Evolutionary conservation across 2,797 vertebrate genomes (phyloP).

Genomic region (Phrynocephalus forsythii): DNA sequence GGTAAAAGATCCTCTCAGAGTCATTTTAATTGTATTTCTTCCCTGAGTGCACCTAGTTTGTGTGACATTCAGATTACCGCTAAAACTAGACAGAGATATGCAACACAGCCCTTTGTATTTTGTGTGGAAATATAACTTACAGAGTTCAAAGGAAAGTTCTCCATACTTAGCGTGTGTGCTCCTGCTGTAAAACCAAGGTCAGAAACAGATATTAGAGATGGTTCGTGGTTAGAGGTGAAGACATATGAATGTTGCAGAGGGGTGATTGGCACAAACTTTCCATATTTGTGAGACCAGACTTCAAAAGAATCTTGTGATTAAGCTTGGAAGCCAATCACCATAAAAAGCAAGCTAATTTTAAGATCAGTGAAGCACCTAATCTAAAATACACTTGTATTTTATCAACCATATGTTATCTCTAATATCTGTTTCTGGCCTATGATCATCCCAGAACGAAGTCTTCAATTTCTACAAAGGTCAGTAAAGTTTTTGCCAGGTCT

Average conservation of each 20-base stretch:
- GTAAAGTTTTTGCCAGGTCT: neutral
- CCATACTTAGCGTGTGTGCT: neutral
- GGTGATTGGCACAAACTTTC: too few relatives aligned
- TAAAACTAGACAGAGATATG: constrained; percentile 54
- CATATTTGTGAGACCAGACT: too few relatives aligned
- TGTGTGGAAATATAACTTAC: neutral
- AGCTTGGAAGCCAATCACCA: neutral
- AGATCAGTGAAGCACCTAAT: too few relatives aligned
- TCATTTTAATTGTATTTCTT: constrained; percentile 76
- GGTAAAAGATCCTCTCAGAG: constrained; percentile 74
- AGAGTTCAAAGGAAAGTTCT: neutral
- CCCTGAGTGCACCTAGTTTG: constrained; percentile 61
- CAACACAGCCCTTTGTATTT: neutral
- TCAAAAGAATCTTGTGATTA: neutral
- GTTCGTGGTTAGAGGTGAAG: too few relatives aligned
- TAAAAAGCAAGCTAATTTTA: too few relatives aligned
- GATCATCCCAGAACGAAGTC: neutral
- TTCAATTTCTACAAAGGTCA: neutral
- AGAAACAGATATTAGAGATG: too few relatives aligned
- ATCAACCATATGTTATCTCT: too few relatives aligned
- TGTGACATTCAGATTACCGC: constrained; percentile 60
- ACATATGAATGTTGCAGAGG: too few relatives aligned
- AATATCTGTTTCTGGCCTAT: too few relatives aligned
- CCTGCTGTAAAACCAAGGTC: neutral
- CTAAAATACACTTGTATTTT: too few relatives aligned